Conservation (phyloP, 1,140 invertebrate genomes). For the Radopholus similis region DNA sequence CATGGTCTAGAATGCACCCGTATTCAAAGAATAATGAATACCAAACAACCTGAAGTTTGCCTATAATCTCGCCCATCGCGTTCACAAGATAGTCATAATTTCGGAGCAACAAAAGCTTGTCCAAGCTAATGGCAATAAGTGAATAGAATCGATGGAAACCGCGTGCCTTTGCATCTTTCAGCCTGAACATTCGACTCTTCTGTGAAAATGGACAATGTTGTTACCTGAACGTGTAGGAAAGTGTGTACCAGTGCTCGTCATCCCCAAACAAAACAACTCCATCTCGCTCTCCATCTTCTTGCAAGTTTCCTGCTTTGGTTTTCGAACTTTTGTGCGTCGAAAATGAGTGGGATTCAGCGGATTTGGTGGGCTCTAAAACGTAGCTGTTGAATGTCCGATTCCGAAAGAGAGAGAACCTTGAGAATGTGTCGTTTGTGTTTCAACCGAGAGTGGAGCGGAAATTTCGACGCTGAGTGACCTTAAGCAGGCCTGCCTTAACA, state of each 20-base stretch:
- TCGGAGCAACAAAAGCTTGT: constrained; percentile 32
- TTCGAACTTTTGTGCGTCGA: background rate
- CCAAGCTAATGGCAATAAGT: constrained; percentile 30
- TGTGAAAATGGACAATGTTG: background rate
- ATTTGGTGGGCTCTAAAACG: no score
- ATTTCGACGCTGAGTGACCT: constrained; percentile 38
- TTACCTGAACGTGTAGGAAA: constrained; percentile 30
- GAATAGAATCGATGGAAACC: constrained; percentile 41
- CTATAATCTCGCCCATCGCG: constrained; percentile 28
- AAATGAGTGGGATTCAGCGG: no score
- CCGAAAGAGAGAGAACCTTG: background rate
- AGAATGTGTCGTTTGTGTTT: background rate
- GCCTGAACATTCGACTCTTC: constrained; percentile 9
- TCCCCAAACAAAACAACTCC: constrained; percentile 38
- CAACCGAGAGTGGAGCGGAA: constrained; percentile 27
- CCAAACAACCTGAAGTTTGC: constrained; percentile 20
- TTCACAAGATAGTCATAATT: constrained; percentile 40
- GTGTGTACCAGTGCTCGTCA: constrained; percentile 35
- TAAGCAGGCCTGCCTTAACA: constrained; percentile 39
- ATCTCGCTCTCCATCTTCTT: constrained; percentile 22
- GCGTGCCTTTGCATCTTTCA: constrained; percentile 37
- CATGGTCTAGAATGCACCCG: constrained; percentile 7
- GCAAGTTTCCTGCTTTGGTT: background rate
- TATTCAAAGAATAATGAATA: background rate
- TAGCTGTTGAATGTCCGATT: no score